Conservation (phyloP, 2,113 vertebrate species). For the Mandrillus leucophaeus region DNA sequence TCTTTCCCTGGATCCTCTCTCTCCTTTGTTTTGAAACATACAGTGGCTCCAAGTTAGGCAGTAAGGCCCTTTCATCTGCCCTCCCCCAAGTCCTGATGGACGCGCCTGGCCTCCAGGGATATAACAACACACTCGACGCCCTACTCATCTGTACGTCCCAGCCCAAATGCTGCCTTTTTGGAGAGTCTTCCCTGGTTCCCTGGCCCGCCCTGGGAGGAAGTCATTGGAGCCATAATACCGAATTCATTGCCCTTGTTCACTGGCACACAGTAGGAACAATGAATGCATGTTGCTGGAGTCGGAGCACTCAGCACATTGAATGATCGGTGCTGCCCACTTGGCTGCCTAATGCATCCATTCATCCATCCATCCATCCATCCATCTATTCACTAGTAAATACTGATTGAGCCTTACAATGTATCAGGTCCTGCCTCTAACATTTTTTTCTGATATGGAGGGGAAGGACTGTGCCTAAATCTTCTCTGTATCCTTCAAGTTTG, state of each 20-base stretch:
- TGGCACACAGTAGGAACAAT: neutral
- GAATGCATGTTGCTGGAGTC: neutral
- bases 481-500: neutral
- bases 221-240: rapidly evolving
- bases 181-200: neutral
- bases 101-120: too few relatives aligned
- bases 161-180: neutral
- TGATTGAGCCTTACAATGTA: too few relatives aligned
- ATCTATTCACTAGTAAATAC: neutral
- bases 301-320: rapidly evolving
- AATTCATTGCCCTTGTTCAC: neutral
- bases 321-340: neutral
- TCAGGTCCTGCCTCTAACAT: neutral
- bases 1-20: neutral
- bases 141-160: neutral
- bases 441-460: neutral
- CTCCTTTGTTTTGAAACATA: neutral
- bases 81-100: rapidly evolving
- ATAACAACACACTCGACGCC: neutral
- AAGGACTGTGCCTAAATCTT: neutral
- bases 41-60: neutral
- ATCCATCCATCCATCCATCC: neutral
- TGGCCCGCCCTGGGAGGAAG: neutral
- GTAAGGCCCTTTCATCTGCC: neutral
- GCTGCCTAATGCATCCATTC: neutral